These are phyloP conservation scores for Hyperoodon ampullatus DNA, from an alignment of 2,113 vertebrate genomes.

Conservation along the genomic window DNA sequence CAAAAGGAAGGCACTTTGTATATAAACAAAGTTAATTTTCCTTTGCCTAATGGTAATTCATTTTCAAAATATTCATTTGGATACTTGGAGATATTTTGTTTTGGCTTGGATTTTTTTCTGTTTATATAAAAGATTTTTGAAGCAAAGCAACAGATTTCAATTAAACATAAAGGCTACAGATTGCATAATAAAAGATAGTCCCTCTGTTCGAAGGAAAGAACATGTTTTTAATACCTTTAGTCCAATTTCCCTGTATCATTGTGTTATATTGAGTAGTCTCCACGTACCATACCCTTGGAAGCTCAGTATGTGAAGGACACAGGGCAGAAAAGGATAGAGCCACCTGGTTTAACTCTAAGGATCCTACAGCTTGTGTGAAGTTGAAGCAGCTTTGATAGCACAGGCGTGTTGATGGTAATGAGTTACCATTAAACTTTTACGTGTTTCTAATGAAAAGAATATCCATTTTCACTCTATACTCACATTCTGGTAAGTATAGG, in stretches of 20 bases:
- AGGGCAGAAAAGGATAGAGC: neutral
- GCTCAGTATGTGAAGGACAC: neutral
- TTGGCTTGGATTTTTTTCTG: neutral
- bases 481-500: neutral
- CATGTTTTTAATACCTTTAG: neutral
- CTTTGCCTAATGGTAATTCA: constrained; percentile 26
- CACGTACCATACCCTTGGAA: neutral
- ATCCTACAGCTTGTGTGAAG: neutral
- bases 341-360: neutral
- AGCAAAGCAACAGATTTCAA: constrained; percentile 42
- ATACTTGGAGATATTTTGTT: neutral
- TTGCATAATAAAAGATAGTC: neutral
- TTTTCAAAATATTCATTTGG: constrained; percentile 43
- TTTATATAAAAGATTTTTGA: constrained; percentile 4
- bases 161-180: constrained; percentile 6
- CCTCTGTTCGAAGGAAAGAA: neutral
- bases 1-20: constrained; percentile 39
- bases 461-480: neutral
- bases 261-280: neutral
- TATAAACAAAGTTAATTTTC: constrained; percentile 50
- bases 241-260: neutral
- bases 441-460: neutral
- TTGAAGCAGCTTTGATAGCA: neutral
- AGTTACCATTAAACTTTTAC: neutral
- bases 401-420: neutral